Evolutionary conservation across 1,140 invertebrate genomes (phyloP), one percentile per base, ranked within the genome.

Genomic region (Papilio dardanus): DNA sequence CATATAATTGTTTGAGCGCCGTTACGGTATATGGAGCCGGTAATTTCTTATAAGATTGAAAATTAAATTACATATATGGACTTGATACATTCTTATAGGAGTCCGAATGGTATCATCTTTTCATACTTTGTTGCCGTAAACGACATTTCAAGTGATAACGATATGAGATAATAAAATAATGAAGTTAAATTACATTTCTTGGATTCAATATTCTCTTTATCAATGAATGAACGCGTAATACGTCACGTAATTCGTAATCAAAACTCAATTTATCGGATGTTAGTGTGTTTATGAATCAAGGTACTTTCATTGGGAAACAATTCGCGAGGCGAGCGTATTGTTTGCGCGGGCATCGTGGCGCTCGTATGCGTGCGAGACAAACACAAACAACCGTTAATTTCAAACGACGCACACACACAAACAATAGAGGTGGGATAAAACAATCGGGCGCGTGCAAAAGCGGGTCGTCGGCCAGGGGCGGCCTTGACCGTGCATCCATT

Each of bases 401-500:
- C 69, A 76, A 75, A 78, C 54, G 50, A 74, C 71, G 77, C 76
- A 77, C 76, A 74, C 68, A 76, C 74, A 80, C 74, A 69, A 77
- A 79, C 73, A 79, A 74, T 76, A 78, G 75, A 74, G 77, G 62
- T 80, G 66, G 77, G 78, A 82, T 78, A 83, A 87, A 90, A 88
- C 84, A 89, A 88, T 86, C 83, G 81, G 80, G 81, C 88, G 87
- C 87, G 84, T 91, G 88, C 83, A 83, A 82, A 74, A 79, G 74
- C 78, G 78, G 84, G 87, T 86, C 84, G 82, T 46, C 83, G 86
- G 77, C 83, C 83, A 88, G 76, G 78, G 76, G 35, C 82, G 88
- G 79, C 90, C 90, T 91, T 92, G 90, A 91, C 88, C 90, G 89
- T 88, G 86, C 88, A 86, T 88, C 84, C 85, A 90, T 92, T 92